phyloP scores from a whole-genome alignment of 2,888 invertebrate genomes.

The Lasioglossum malachurum region DNA sequence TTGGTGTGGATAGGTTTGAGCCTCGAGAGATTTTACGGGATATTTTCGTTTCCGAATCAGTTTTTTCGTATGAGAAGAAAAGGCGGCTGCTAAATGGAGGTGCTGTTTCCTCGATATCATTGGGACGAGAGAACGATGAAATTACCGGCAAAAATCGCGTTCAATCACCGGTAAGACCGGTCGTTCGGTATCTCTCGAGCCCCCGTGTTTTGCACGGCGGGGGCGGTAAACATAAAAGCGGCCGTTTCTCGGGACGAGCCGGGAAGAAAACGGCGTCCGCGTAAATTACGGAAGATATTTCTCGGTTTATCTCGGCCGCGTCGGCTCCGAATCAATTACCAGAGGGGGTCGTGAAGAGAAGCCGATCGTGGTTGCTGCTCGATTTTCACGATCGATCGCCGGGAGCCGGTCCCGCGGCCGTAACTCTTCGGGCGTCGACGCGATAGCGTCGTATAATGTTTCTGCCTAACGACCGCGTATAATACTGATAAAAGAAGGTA shows the following conservation, averaged over 20 bases:
- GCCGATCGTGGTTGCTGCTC: conserved; percentile 22
- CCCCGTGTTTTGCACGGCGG: too few relatives aligned
- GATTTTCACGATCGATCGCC: conserved; percentile 47
- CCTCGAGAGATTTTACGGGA: background rate
- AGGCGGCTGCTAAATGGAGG: background rate
- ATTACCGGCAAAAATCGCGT: background rate
- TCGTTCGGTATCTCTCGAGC: background rate
- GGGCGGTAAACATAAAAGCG: conserved; percentile 16
- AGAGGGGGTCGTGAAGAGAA: conserved; percentile 29
- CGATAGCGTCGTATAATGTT: conserved; percentile 50
- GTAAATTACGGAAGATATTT: conserved; percentile 46
- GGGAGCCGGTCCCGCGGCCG: conserved; percentile 15
- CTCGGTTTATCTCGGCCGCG: conserved; percentile 42
- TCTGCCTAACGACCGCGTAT: conserved; percentile 60
- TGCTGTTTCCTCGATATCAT: background rate
- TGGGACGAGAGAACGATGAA: background rate
- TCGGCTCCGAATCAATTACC: conserved; percentile 51
- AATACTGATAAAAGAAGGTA: conserved; percentile 57
- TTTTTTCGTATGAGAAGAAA: background rate
- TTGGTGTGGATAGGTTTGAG: too few relatives aligned
- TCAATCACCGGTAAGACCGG: background rate
- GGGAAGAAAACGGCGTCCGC: conserved; percentile 5
- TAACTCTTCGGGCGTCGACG: conserved; percentile 44
- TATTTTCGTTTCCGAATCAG: background rate
- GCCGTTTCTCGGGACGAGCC: background rate